Evolutionary conservation across 2,113 vertebrate genomes (phyloP), one percentile per base, ranked within the genome.

Genomic region (Brienomyrus brachyistius): DNA sequence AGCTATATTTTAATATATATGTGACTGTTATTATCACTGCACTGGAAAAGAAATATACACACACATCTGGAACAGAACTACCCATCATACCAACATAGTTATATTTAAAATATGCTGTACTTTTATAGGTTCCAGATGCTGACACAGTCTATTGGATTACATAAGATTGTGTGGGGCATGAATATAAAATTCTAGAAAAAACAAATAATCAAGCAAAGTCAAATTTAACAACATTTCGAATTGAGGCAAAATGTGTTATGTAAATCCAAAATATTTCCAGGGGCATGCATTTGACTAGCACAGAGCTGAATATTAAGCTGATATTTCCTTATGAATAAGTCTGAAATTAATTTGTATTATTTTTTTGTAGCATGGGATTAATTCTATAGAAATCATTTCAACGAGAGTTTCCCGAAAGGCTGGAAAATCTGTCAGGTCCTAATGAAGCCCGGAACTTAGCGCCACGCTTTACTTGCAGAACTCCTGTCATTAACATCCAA

Each of bases 91-190:
- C 45, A 31, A 54, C 47, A 86, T 48, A 23, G 45, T 56, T 40
- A 56, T 51, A 50, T 87, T 56, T 62, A 66, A 40, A 66, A 43
- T 43, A 62, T 86, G 74, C 17, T 6, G 43, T 40, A 15, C 3
- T 45, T 88, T 88, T n/a, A 88, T 59, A 45, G 21, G 86, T 45
- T 88, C 86, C 86, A 88, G 52, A 62, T 43, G 35, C 66, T 66
- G 86, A 56, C 86, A 87, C 40, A 50, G 52, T 59, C 51, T 59
- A 59, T 45, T 50, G 50, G 50, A 59, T 87, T 62, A 87, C 86
- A 59, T 59, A 40, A 59, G n/a, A 27, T 51, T 86, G 50, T 86
- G 50, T 31, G 5, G 50, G 27, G 85, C 27, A 86, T 59, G 35
- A 59, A 62, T 62, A 23, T 59, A 62, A 17, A 52, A 87, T 87